Percentiles rank a stretch among this genome's conserved stretches.
These are phyloP conservation scores for Gasterosteus nipponicus DNA, from an alignment of 2,113 vertebrate genomes.

Conservation along the genomic window DNA sequence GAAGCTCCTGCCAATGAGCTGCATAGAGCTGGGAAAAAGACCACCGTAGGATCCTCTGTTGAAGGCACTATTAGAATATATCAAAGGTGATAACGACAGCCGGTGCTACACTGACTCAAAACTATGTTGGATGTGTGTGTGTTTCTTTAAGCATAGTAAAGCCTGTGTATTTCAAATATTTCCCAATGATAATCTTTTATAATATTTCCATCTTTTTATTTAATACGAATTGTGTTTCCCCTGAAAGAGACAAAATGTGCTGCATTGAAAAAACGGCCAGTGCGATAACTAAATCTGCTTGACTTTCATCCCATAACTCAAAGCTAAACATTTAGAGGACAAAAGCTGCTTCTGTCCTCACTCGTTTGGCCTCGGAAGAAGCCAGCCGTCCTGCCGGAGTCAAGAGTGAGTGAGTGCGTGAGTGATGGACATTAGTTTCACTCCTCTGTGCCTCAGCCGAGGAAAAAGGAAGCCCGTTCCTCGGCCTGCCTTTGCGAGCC, in stretches of 20 bases:
- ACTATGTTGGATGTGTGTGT: constrained; percentile 8
- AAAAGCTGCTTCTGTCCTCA: constrained; percentile 9
- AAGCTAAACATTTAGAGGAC: not conserved
- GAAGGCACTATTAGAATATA: constrained; percentile 77
- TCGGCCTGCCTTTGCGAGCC: constrained; percentile 54
- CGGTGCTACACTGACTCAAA: constrained; percentile 46
- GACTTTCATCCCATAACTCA: not conserved
- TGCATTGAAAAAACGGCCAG: not conserved
- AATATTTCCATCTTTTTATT: not conserved
- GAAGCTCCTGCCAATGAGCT: constrained; percentile 74
- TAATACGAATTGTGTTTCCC: not conserved
- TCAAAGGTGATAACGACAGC: constrained; percentile 71
- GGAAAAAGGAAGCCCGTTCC: constrained; percentile 51
- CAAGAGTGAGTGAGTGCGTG: constrained; percentile 48
- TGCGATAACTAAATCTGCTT: not conserved
- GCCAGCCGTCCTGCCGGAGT: constrained; percentile 38
- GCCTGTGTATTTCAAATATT: not conserved
- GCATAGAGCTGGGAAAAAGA: constrained; percentile 56
- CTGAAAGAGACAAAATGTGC: not conserved
- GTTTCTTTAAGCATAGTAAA: no score
- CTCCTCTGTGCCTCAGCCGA: constrained; percentile 58
- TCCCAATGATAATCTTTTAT: not conserved
- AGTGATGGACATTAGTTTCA: constrained; percentile 70
- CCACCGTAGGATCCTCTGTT: constrained; percentile 80
- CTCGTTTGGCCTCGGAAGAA: constrained; percentile 44